A percentile compares a stretch with the other conserved stretches of the same genome.
These are phyloP conservation scores for Drosophila eohydei DNA, from an alignment of 2,888 invertebrate genomes.

Conservation along the genomic window DNA sequence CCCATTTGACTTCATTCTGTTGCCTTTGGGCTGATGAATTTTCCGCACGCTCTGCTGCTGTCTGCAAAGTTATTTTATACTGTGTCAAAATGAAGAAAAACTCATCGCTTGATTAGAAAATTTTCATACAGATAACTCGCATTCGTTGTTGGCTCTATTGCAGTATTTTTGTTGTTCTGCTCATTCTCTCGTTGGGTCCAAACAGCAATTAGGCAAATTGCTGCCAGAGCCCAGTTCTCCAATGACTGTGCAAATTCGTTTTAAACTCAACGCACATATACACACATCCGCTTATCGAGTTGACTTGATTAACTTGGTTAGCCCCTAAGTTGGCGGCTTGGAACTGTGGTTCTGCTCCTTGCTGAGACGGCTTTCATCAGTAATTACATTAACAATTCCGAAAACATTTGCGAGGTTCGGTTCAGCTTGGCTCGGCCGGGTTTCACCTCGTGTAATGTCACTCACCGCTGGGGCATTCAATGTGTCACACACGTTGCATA, in stretches of 20 bases:
- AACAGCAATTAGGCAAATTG: slow-evolving; percentile 73
- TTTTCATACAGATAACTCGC: slow-evolving; percentile 17
- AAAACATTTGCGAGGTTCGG: slow-evolving; percentile 56
- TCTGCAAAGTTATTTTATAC: slow-evolving; percentile 66
- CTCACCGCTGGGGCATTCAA: slow-evolving; percentile 68
- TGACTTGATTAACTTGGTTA: slow-evolving; percentile 59
- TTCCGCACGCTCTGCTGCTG: slow-evolving; percentile 56
- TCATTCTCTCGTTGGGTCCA: not conserved
- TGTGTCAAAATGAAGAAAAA: slow-evolving; percentile 56
- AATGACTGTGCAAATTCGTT: slow-evolving; percentile 39
- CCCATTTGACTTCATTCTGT: slow-evolving; percentile 29
- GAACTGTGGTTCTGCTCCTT: not conserved
- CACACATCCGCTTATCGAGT: slow-evolving; percentile 47
- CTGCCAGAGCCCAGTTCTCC: slow-evolving; percentile 18
- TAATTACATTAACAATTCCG: slow-evolving; percentile 77
- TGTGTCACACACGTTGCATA: slow-evolving; percentile 69
- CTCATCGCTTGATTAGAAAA: slow-evolving; percentile 67
- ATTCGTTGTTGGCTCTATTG: slow-evolving; percentile 5
- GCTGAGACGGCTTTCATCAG: slow-evolving; percentile 58
- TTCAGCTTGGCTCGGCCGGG: not conserved
- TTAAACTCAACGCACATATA: slow-evolving; percentile 43
- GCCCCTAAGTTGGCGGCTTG: slow-evolving; percentile 17
- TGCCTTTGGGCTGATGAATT: slow-evolving; percentile 69
- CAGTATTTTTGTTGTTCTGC: not conserved
- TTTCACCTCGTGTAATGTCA: slow-evolving; percentile 64